Conservation (phyloP, 2,113 vertebrate species). For the Myotis lucifugus region DNA sequence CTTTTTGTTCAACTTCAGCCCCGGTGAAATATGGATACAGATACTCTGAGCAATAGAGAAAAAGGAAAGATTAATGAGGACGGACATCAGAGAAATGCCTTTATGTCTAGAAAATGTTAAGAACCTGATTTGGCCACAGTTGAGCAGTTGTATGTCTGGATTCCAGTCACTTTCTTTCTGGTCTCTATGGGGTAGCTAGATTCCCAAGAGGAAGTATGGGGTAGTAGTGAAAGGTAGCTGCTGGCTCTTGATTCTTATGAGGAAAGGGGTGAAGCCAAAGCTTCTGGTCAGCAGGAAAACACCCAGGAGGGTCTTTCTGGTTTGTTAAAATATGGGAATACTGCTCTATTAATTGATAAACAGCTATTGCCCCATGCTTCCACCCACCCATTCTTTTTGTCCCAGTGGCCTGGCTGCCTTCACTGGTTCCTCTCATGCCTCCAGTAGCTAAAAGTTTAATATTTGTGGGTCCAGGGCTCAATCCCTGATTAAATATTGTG, state of each 20-base stretch:
- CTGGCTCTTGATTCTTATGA: neutral
- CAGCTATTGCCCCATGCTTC: neutral
- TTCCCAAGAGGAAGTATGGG: neutral
- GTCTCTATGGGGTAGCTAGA: neutral
- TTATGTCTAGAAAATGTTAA: conserved; percentile 46
- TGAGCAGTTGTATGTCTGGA: neutral
- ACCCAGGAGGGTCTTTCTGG: neutral
- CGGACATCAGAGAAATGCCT: conserved; percentile 41
- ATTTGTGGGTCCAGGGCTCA: neutral
- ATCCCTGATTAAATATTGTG: neutral
- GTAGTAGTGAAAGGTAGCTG: neutral
- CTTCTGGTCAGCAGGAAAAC: neutral
- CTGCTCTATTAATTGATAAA: neutral
- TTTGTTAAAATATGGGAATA: neutral
- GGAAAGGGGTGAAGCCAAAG: neutral
- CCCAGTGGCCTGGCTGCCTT: neutral
- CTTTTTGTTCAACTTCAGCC: conserved; percentile 48
- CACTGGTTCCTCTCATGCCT: neutral
- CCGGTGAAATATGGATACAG: conserved; percentile 44
- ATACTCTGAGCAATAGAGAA: neutral
- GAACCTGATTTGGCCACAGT: neutral
- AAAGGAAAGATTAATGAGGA: conserved; percentile 41
- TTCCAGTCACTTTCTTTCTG: neutral
- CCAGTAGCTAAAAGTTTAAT: neutral
- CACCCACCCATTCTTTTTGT: neutral